Percentiles rank a stretch among this genome's conserved stretches.
These are phyloP conservation scores for Erythrolamprus reginae DNA, from an alignment of 2,113 vertebrate genomes.

Conservation along the genomic window DNA sequence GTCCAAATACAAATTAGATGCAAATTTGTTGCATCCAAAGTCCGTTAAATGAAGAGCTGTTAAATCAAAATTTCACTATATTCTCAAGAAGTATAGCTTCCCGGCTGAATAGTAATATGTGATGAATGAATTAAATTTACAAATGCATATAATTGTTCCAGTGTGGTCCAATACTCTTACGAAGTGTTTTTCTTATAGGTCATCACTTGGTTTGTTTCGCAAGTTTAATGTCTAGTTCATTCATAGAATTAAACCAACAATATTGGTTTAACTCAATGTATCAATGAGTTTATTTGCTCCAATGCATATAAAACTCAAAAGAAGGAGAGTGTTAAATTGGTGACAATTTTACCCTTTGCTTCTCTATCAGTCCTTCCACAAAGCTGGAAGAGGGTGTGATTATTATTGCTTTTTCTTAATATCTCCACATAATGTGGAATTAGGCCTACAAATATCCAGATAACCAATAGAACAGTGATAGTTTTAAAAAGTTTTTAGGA, in stretches of 20 bases:
- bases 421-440: slow-evolving; percentile 68
- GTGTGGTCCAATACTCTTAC: neutral
- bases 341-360: slow-evolving; percentile 66
- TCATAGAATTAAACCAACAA: neutral
- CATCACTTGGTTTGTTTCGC: neutral
- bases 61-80: neutral
- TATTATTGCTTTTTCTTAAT: slow-evolving; percentile 66
- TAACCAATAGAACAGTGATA: neutral
- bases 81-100: neutral
- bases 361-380: slow-evolving; percentile 64
- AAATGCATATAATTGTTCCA: neutral
- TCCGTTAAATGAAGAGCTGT: neutral
- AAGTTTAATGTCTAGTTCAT: neutral
- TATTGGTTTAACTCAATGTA: neutral
- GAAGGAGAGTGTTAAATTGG: neutral
- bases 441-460: neutral
- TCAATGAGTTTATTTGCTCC: neutral
- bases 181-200: neutral
- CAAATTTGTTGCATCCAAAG: neutral
- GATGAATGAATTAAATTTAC: neutral
- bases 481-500: too few relatives aligned
- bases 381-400: slow-evolving; percentile 56
- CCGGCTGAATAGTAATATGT: neutral
- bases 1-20: neutral
- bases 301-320: neutral